Base-by-base conservation (phyloP, 2,113 vertebrate species). In the Ammospiza caudacuta region DNA sequence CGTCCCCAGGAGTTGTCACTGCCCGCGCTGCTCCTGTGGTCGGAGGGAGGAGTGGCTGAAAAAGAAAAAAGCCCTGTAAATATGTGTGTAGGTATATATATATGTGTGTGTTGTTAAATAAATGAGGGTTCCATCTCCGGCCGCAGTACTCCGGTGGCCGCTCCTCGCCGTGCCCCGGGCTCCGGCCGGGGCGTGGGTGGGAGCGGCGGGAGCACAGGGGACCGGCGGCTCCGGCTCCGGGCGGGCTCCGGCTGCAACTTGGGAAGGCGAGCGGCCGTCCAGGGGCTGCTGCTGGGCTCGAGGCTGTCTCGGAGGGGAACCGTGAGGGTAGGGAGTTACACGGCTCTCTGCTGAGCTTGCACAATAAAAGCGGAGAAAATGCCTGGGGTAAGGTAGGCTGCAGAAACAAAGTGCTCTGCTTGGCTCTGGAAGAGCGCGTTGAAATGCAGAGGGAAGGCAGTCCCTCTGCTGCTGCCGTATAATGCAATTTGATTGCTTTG, bases 81-180 rank as follows among this genome's bases (percentile, higher is more conserved):
- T 51, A 35, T 2, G 29, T 22, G 1, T 22, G 0, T 62, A 39
- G 39, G 39, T 39, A 3, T 29, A 3, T 37, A 1, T 24, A 3
- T 39, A 39, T 10, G 10, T 23, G 4, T 37, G 25, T 44, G 3
- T 52, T 52, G 3, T 79, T 3, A 44, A 72, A 58, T 11, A 24
- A 57, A 28, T 4, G 12, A 0, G 35, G 14, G 19, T 16, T 63
- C 37, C 6, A 0, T 17, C 23, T 69, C 41, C 24, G 6, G 33
- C 49, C 31, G 54, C 74, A 2, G 4, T 2, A 6, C 2, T 23
- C 15, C 27, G 9, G 44, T 51, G 73, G 12, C 39, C 54, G 0
- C 16, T 28, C 14, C 46, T 39, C 2, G 35, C 33, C 51, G 44
- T 79, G 82, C 23, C 47, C 47, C 59, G 46, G 68, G 15, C 28